Evolutionary conservation across 2,113 vertebrate species (phyloP).

Genomic region (Alligator mississippiensis): DNA sequence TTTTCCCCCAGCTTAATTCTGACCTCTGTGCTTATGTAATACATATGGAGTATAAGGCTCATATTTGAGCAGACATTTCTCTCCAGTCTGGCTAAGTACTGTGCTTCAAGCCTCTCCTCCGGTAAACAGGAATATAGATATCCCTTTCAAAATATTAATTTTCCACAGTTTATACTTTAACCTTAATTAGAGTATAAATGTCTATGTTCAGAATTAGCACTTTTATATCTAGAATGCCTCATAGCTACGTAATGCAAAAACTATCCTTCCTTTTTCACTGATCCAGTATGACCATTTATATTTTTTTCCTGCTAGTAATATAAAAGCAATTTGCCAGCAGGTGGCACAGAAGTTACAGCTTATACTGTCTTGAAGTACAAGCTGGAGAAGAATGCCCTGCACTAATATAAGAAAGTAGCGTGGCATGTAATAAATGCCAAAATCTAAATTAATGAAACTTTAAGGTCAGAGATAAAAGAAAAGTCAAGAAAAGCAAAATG

Average conservation of each 20-base stretch:
- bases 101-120: neutral
- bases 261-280: neutral
- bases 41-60: neutral
- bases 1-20: neutral
- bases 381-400: neutral
- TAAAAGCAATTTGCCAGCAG: constrained; percentile 25
- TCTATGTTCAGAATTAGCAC: neutral
- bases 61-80: neutral
- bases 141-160: neutral
- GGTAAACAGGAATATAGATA: neutral
- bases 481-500: neutral
- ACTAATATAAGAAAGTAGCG: neutral
- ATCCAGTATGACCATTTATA: neutral
- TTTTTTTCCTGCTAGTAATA: neutral
- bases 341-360: constrained; percentile 10
- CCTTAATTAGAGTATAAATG: neutral
- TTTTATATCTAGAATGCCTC: neutral
- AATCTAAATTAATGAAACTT: neutral
- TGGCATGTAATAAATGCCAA: neutral
- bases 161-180: neutral
- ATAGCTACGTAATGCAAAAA: neutral
- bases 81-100: no score
- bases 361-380: neutral
- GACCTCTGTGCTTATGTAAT: neutral
- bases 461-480: neutral